Percentiles rank a stretch among this genome's conserved stretches.
Evolutionary conservation across 2,113 vertebrate genomes (phyloP).

Genomic region (Canis aureus): DNA sequence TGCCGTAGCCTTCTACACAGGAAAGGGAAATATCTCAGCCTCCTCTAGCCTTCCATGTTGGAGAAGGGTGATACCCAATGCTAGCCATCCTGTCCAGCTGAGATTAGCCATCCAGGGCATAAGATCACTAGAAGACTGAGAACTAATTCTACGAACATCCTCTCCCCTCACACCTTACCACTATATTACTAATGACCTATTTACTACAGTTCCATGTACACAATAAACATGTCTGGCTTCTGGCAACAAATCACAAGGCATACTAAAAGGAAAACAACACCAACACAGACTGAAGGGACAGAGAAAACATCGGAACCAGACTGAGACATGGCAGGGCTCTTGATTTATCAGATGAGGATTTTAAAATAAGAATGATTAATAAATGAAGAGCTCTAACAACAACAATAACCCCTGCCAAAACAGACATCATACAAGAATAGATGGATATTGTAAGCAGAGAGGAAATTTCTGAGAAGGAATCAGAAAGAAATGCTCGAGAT

Average conservation of each 20-base stretch:
- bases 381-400: neutral
- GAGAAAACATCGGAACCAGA: neutral
- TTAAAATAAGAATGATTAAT: neutral
- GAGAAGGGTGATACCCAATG: neutral
- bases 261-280: neutral
- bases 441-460: neutral
- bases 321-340: neutral
- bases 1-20: neutral
- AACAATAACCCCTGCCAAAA: neutral
- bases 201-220: slow-evolving; percentile 12
- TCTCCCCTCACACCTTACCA: neutral
- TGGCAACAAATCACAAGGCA: neutral
- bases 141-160: neutral
- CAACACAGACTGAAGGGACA: neutral
- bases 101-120: neutral
- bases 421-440: neutral
- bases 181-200: neutral
- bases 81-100: neutral
- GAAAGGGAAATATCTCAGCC: neutral
- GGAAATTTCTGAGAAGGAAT: neutral
- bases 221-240: neutral
- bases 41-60: neutral
- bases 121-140: neutral
- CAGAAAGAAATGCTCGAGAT: neutral
- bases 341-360: neutral